Conservation (phyloP, 1,140 invertebrate genomes). For the Halesus radiatus region DNA sequence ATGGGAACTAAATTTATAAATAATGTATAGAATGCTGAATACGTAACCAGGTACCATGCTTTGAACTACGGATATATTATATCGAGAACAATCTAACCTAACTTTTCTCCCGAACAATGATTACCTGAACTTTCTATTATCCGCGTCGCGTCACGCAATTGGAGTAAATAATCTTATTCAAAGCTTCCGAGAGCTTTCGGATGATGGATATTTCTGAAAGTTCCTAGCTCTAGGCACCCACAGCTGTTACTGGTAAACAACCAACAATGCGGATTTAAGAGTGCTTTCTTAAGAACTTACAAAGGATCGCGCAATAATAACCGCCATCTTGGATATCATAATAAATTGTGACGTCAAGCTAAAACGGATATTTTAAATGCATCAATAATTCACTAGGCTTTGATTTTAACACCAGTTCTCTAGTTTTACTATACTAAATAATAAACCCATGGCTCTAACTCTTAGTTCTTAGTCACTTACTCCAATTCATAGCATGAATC, state of each 20-base stretch:
- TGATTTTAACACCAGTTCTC: not conserved
- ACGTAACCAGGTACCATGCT: no score
- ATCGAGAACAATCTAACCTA: not conserved
- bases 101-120: not conserved
- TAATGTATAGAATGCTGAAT: no score
- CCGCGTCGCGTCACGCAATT: conserved; percentile 3
- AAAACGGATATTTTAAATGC: not conserved
- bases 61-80: no score
- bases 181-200: not conserved
- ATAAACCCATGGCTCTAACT: not conserved
- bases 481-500: no score
- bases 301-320: conserved; percentile 2
- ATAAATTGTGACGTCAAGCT: not conserved
- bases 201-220: conserved; percentile 12
- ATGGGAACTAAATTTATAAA: no score
- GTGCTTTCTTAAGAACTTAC: not conserved
- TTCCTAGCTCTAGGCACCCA: not conserved
- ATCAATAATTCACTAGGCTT: not conserved
- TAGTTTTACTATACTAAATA: not conserved
- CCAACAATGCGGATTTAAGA: not conserved
- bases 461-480: no score
- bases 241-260: conserved; percentile 18
- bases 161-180: conserved; percentile 13
- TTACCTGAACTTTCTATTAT: conserved; percentile 27
- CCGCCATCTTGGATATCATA: conserved; percentile 4